Evolutionary conservation across 2,797 vertebrate genomes (phyloP).

Genomic region (Huso huso): DNA sequence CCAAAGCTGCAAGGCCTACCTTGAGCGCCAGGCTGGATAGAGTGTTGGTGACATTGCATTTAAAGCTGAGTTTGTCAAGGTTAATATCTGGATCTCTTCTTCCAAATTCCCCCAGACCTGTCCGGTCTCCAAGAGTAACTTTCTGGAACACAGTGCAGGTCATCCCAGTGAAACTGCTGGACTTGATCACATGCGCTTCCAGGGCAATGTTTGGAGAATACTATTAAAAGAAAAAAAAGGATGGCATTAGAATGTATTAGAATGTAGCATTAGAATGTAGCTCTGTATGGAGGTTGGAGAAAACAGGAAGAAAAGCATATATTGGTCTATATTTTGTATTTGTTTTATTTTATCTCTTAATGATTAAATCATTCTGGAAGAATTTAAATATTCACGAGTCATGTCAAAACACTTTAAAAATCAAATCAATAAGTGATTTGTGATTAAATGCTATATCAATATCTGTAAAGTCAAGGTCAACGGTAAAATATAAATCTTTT

Average conservation of each 20-base stretch:
- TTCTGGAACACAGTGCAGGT: constrained; percentile 93
- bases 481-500: constrained; percentile 6
- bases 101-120: constrained; percentile 56
- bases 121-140: constrained; percentile 58
- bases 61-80: constrained; percentile 85
- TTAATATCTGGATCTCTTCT: constrained; percentile 63
- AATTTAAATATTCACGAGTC: too few species aligned
- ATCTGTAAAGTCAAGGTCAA: too few species aligned
- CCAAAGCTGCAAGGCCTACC: constrained; percentile 43
- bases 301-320: too few species aligned
- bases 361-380: too few species aligned
- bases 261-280: too few species aligned
- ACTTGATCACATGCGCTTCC: constrained; percentile 81
- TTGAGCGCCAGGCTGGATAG: constrained; percentile 81
- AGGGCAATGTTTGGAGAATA: constrained; percentile 91
- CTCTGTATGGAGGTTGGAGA: too few species aligned
- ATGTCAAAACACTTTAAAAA: too few species aligned
- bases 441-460: too few species aligned
- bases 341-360: too few species aligned
- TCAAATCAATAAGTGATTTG: too few species aligned
- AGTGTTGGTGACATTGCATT: constrained; percentile 86
- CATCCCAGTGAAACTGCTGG: constrained; percentile 84
- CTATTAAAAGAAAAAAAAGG: constrained; percentile 41
- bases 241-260: too few species aligned
- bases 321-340: too few species aligned